Evolutionary conservation across 2,113 vertebrate species (phyloP).

Genomic region (Petromus typicus): DNA sequence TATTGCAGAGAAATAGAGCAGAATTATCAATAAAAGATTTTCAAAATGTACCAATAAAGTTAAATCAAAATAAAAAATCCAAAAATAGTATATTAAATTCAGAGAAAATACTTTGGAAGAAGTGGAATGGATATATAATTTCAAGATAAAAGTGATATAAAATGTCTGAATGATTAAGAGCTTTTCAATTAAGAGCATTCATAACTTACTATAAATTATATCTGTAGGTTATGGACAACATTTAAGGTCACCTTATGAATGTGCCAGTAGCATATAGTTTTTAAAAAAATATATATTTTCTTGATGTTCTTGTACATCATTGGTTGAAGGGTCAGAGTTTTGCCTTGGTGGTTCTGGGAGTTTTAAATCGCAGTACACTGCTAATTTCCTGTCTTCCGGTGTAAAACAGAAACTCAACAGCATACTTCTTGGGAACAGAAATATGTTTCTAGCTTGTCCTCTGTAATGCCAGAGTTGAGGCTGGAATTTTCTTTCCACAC

Average conservation of each 20-base stretch:
- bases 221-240: neutral
- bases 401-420: neutral
- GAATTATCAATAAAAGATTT: neutral
- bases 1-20: neutral
- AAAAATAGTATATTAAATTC: neutral
- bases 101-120: neutral
- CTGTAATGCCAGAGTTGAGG: neutral
- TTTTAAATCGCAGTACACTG: too few species aligned
- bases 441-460: neutral
- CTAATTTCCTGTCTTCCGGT: neutral
- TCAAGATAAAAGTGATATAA: neutral
- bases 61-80: too few species aligned
- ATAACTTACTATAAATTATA: neutral
- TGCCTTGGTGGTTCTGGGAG: too few species aligned
- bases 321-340: neutral
- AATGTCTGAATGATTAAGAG: neutral
- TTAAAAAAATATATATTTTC: neutral
- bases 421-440: neutral
- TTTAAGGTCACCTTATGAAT: neutral
- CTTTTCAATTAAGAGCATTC: neutral
- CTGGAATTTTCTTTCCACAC: too few species aligned
- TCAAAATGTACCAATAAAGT: too few species aligned
- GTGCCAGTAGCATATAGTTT: neutral
- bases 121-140: neutral
- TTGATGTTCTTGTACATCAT: neutral